These are phyloP conservation scores for Epinotia bilunana DNA, from an alignment of 2,888 invertebrate genomes.

Conservation along the genomic window DNA sequence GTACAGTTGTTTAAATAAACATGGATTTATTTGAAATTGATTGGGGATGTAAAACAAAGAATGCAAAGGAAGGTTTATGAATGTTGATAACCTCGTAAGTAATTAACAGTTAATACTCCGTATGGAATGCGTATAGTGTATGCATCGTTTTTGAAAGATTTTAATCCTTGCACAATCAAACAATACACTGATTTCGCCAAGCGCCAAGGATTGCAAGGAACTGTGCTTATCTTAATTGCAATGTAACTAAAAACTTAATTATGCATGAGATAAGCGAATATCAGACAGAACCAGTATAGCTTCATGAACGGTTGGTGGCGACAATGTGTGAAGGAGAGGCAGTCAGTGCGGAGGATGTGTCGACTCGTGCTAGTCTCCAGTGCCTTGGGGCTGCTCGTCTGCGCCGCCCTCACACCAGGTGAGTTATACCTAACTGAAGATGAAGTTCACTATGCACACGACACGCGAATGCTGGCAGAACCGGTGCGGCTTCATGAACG, in stretches of 20 bases:
- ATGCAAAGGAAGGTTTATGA: too few species aligned
- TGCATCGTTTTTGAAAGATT: neutral
- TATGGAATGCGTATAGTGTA: too few species aligned
- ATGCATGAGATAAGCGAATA: conserved; percentile 2
- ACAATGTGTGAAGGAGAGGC: neutral
- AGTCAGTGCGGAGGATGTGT: neutral
- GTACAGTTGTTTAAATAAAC: too few species aligned
- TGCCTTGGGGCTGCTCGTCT: neutral
- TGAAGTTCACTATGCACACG: too few species aligned
- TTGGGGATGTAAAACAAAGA: too few species aligned
- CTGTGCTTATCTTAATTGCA: neutral
- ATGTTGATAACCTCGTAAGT: too few species aligned
- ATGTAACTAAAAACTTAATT: neutral
- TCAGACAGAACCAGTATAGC: neutral
- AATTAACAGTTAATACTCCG: too few species aligned
- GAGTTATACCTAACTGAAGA: too few species aligned
- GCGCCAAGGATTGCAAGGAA: neutral
- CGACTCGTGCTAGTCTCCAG: neutral
- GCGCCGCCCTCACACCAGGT: neutral
- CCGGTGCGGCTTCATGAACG: neutral
- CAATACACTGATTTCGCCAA: neutral
- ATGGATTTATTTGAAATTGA: too few species aligned
- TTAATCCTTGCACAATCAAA: neutral
- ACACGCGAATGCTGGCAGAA: too few species aligned
- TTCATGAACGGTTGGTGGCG: neutral